Evolutionary conservation across 1,140 invertebrate genomes (phyloP).

Genomic region (Amyelois transitella): DNA sequence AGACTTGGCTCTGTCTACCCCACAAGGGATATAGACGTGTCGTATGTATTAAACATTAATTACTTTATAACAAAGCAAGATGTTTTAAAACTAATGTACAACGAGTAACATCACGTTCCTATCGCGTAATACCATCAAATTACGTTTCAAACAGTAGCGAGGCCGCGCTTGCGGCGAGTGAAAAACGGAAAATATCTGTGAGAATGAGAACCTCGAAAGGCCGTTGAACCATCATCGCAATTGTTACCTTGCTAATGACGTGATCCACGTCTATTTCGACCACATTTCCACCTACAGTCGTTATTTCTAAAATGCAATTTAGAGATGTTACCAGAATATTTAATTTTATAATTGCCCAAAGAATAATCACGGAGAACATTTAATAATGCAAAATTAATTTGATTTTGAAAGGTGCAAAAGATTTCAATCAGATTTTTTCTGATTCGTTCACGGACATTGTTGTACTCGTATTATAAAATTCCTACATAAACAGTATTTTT

Average conservation of each 20-base stretch:
- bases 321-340: not conserved
- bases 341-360: not conserved
- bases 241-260: slow-evolving; percentile 30
- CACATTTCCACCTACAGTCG: slow-evolving; percentile 20
- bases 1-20: too few relatives aligned
- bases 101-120: not conserved
- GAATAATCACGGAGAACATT: not conserved
- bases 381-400: not conserved
- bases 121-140: not conserved
- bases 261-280: slow-evolving; percentile 13
- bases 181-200: slow-evolving; percentile 49
- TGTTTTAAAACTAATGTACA: not conserved
- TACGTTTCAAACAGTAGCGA: slow-evolving; percentile 7
- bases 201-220: slow-evolving; percentile 38
- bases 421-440: too few relatives aligned
- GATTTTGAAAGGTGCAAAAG: too few relatives aligned
- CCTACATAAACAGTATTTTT: too few relatives aligned
- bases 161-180: slow-evolving; percentile 25
- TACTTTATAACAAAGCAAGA: too few relatives aligned
- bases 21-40: too few relatives aligned
- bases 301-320: slow-evolving; percentile 9
- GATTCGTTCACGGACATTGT: too few relatives aligned
- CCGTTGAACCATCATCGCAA: slow-evolving; percentile 43
- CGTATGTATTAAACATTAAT: too few relatives aligned
- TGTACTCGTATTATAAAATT: too few relatives aligned